A percentile compares a stretch with the other conserved stretches of the same genome.
phyloP scores from a whole-genome alignment of 2,113 vertebrate genomes.

The Ancistrus triradiatus region DNA sequence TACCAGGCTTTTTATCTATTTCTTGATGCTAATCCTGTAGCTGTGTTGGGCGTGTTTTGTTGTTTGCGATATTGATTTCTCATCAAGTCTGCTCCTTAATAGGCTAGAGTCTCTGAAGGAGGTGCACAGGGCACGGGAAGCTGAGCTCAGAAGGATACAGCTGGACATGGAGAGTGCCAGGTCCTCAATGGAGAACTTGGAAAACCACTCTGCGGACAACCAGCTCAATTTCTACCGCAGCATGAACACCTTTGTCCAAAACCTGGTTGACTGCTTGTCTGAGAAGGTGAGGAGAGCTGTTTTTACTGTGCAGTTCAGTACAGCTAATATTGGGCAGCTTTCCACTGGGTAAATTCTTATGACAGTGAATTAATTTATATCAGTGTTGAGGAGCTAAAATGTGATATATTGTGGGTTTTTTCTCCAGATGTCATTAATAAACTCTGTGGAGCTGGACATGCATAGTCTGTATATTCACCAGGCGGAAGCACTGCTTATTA shows the following conservation, averaged over 20 bases:
- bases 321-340: background rate
- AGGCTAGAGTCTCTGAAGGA: conserved; percentile 79
- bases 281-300: conserved; percentile 76
- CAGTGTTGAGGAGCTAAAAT: too few species aligned
- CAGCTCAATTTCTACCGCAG: conserved; percentile 81
- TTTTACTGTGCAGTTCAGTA: background rate
- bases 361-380: too few species aligned
- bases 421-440: conserved; percentile 73
- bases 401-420: background rate
- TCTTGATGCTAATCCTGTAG: too few species aligned
- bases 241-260: conserved; percentile 79
- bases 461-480: conserved; percentile 73
- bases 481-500: conserved; percentile 60
- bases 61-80: too few species aligned
- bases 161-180: conserved; percentile 73
- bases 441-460: conserved; percentile 77
- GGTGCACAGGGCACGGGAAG: conserved; percentile 79
- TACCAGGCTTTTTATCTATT: too few species aligned
- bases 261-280: conserved; percentile 84
- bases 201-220: conserved; percentile 66
- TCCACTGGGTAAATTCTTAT: too few species aligned
- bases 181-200: conserved; percentile 68
- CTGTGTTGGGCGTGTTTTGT: too few species aligned
- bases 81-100: background rate
- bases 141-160: conserved; percentile 77